Base-by-base conservation (phyloP, 2,888 invertebrate species). In the Agrotis clavis region DNA sequence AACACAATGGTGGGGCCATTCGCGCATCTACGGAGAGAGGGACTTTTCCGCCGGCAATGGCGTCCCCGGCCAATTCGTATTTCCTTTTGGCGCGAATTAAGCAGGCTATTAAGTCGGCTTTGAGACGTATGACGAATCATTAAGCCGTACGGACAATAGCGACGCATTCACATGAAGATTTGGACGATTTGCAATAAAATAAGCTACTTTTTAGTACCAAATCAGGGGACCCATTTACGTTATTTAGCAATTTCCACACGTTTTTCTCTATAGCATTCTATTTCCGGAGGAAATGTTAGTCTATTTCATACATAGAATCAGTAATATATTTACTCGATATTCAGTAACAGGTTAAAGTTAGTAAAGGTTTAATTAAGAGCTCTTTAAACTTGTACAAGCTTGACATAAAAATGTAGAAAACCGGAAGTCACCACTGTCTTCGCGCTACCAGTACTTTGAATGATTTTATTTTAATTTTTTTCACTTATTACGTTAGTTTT, bases 41-140 rank as follows among this genome's bases (percentile, higher is more conserved):
- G 93, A 93, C 91, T 93, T 93, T 95, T 93, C 94, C 92, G 91
- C 88, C 88, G 86, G 86, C 90, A 88, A 90, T 89, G 86, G 89
- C 90, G 87, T 89, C 90, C 93, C 94, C 90, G 91, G 88, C 89
- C 93, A 92, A 94, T 94, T 92, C 92, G 92, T 90, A 94, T 94
- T 95, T 95, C 95, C 95, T 95, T 92, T 94, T 92, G 92, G 92
- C 91, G 90, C 93, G 93, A 95, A 95, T 95, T 95, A 95, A 94
- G 92, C 94, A 94, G 94, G 93, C 95, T 95, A 95, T 95, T 95
- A 96, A 93, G 93, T 92, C 89, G 89, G 90, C 91, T 93, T 92
- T 90, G 90, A 94, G 94, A 93, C 91, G 93, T 95, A 95, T 95
- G 95, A 95, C 95, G 94, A 95, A 96, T 95, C 92, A 90, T 92